Percentiles rank a stretch among this genome's conserved stretches.
Evolutionary conservation across 1,140 invertebrate genomes (phyloP).

Genomic region (Diorhabda sublineata): DNA sequence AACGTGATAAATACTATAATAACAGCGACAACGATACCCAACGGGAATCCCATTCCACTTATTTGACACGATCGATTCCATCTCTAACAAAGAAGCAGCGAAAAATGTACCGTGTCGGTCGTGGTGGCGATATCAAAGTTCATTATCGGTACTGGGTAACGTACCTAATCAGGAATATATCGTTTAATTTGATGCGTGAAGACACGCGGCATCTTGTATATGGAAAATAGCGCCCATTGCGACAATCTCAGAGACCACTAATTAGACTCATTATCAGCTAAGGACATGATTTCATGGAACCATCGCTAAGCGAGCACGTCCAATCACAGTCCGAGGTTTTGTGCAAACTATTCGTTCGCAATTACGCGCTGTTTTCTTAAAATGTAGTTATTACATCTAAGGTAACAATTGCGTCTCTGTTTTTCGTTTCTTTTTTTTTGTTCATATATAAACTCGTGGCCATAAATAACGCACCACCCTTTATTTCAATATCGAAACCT

Average conservation of each 20-base stretch:
- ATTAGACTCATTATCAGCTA: constrained; percentile 43
- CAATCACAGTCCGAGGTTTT: constrained; percentile 33
- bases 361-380: constrained; percentile 33
- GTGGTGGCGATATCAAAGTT: constrained; percentile 19
- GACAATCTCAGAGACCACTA: constrained; percentile 44
- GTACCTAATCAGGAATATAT: constrained; percentile 36
- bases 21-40: background rate
- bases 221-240: constrained; percentile 43
- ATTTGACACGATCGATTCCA: background rate
- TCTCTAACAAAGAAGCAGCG: constrained; percentile 5
- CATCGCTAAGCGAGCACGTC: constrained; percentile 28
- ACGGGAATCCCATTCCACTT: background rate
- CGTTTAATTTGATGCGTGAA: constrained; percentile 36
- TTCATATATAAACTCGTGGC: too few relatives aligned
- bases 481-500: too few relatives aligned
- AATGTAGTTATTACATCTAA: constrained; percentile 38
- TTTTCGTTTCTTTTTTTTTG: constrained; percentile 1
- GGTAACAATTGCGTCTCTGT: constrained; percentile 20
- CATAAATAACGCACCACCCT: too few relatives aligned
- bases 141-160: constrained; percentile 13
- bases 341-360: constrained; percentile 17
- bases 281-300: constrained; percentile 41
- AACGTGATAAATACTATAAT: background rate
- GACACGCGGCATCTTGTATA: constrained; percentile 37
- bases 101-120: constrained; percentile 8